These are phyloP conservation scores for Eumaeus atala DNA, from an alignment of 1,140 invertebrate genomes.

Conservation along the genomic window DNA sequence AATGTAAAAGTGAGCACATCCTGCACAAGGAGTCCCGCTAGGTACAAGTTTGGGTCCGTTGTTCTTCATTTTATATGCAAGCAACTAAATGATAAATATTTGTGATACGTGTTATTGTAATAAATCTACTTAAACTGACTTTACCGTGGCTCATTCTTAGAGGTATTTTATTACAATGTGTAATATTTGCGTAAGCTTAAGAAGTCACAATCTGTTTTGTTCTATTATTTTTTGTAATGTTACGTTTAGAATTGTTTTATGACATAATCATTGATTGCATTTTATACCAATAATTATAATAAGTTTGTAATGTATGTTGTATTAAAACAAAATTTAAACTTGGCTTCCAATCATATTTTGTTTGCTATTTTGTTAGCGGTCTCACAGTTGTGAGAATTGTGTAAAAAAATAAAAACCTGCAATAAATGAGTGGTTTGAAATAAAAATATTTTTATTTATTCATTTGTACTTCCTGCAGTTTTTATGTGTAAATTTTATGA, in stretches of 20 bases:
- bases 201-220: too few relatives aligned
- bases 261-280: conserved; percentile 14
- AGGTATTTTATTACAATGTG: too few relatives aligned
- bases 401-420: conserved; percentile 33
- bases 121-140: too few relatives aligned
- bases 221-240: conserved; percentile 17
- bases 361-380: conserved; percentile 25
- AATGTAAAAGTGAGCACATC: conserved; percentile 4
- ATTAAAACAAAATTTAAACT: conserved; percentile 10
- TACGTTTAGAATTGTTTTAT: conserved; percentile 14
- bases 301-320: conserved; percentile 11
- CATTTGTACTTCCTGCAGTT: not conserved
- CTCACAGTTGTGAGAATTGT: conserved; percentile 30
- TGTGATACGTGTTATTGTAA: too few relatives aligned
- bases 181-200: too few relatives aligned
- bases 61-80: conserved; percentile 11
- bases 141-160: too few relatives aligned
- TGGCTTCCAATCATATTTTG: conserved; percentile 29
- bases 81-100: conserved; percentile 10
- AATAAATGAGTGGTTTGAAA: conserved; percentile 40
- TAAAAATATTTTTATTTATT: conserved; percentile 19
- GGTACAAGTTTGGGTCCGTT: conserved; percentile 5
- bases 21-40: conserved; percentile 3
- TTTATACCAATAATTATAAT: conserved; percentile 15
- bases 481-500: not conserved